Percentiles rank a stretch among this genome's conserved stretches.
Conservation (phyloP, 2,113 vertebrate genomes). For the Lophochroa leadbeateri region DNA sequence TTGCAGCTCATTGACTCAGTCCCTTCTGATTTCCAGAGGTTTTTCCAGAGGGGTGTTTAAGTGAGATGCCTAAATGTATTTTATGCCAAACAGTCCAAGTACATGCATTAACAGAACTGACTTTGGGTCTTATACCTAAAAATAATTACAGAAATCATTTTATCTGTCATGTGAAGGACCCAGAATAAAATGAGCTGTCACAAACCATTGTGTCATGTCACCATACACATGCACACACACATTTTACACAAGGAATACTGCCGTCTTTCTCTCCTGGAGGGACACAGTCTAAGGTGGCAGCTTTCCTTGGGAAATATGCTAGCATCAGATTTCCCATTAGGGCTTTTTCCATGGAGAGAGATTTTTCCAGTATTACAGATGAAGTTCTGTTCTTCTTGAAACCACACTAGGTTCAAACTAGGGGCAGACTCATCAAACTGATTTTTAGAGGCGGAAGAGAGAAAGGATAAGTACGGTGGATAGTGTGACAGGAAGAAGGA, state of each 20-base stretch:
- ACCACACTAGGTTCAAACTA: neutral
- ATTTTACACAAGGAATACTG: neutral
- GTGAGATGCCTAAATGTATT: conserved; percentile 43
- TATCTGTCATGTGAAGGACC: conserved; percentile 43
- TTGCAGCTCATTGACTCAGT: conserved; percentile 22
- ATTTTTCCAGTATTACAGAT: neutral
- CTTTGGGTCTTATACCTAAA: conserved; percentile 9
- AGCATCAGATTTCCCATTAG: neutral
- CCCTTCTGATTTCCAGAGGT: conserved; percentile 21
- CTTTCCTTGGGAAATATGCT: neutral
- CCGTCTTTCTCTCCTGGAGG: neutral
- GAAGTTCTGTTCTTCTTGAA: neutral
- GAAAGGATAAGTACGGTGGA: neutral
- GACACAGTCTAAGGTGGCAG: neutral
- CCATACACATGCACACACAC: neutral
- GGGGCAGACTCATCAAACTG: neutral
- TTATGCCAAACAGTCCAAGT: conserved; percentile 5
- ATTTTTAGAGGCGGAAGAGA: neutral
- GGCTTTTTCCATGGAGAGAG: neutral
- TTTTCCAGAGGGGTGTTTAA: conserved; percentile 27
- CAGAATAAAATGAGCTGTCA: conserved; percentile 51
- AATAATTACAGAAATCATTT: conserved; percentile 65
- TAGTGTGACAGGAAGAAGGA: neutral
- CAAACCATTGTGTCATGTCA: conserved; percentile 1
- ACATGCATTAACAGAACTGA: neutral